Base-by-base conservation (phyloP, 2,113 vertebrate species). In the Athene noctua region DNA sequence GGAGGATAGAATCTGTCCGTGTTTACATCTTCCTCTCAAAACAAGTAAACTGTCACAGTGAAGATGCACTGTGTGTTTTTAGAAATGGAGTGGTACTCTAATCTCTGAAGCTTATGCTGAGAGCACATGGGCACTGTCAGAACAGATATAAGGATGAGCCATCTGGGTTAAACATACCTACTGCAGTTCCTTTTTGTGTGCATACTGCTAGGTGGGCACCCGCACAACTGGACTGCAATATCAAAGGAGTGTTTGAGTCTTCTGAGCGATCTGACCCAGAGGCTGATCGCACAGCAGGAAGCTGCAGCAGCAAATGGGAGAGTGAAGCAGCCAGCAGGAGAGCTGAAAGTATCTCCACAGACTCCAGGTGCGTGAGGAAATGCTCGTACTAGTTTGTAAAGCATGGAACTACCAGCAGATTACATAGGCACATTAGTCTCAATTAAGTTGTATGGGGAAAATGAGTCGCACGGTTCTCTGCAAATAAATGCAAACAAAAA, bases 161-260 rank as follows among this genome's bases (percentile, higher is more conserved):
- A 67, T 46, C 47, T 55, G 77, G 36, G 58, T 83, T 78, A 61
- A 94, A 82, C 8, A 9, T 15, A 26, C 21, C 30, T 25, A 21
- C n/a, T 62, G 32, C 6, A 1, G 17, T 55, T 84, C 46, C 40
- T 55, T 70, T 81, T 54, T 95, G 52, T 66, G 15, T 90, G 80
- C 70, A 1, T 38, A 7, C 67, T 96, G 49, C 15, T 95, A 99
- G 99, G 99, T 90, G 99, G 99, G 40, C 99, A 99, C 94, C 98
- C 99, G 8, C 98, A 99, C 93, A 99, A 99, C 92, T 99, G 99
- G 99, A 98, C 98, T 40, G 98, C 99, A 5, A 98, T 99, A 96
- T 99, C 98, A 74, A 98, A 96, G 79, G 99, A 99, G 96, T 99
- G 99, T 92, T 95, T 99, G 96, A 98, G 95, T 84, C 97, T 99